These are phyloP conservation scores for Frankliniella intonsa DNA, from an alignment of 2,888 invertebrate genomes.

Conservation along the genomic window DNA sequence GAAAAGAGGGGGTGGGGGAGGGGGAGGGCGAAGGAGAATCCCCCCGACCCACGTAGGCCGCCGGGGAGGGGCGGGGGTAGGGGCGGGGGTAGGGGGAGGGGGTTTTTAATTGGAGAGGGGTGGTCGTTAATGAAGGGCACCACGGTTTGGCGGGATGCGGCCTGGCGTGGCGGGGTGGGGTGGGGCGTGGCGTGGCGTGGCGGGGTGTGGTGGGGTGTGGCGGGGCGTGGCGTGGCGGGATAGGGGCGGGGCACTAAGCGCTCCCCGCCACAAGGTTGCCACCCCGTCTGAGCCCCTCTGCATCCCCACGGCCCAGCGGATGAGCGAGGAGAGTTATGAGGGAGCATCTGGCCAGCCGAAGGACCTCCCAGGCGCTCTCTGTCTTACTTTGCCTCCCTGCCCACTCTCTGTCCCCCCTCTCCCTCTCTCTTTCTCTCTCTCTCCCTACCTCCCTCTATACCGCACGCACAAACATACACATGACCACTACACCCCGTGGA, in stretches of 20 bases:
- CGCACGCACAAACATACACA: no score
- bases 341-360: no score
- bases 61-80: neutral
- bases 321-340: constrained; percentile 2
- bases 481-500: no score
- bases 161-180: neutral
- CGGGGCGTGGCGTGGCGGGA: neutral
- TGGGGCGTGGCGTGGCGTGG: neutral
- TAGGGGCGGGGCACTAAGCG: neutral
- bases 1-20: neutral
- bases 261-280: constrained; percentile 18
- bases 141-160: neutral
- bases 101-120: constrained; percentile 20
- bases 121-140: constrained; percentile 20
- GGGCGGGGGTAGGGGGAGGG: neutral
- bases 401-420: no score
- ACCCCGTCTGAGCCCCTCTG: constrained; percentile 6
- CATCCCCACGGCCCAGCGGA: neutral
- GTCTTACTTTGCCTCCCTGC: no score
- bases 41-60: neutral
- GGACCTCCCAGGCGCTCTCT: no score
- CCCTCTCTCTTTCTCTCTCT: no score
- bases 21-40: neutral
- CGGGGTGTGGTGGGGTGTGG: neutral
- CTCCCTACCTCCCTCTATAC: no score